Conservation (phyloP, 2,888 invertebrate species). For the Tricholauxania praeusta region DNA sequence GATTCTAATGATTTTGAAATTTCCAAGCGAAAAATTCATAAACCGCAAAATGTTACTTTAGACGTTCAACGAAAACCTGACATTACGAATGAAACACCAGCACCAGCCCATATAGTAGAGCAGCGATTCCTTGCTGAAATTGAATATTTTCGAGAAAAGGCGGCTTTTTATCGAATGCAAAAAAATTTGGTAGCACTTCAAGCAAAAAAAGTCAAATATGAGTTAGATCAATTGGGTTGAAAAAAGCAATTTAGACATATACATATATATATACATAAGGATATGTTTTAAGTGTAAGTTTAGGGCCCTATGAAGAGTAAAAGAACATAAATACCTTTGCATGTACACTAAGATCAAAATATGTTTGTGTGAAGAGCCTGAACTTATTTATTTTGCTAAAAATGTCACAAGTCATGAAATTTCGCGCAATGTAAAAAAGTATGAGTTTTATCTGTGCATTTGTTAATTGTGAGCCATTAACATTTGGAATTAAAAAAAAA, state of each 20-base stretch:
- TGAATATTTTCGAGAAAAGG: constrained; percentile 58
- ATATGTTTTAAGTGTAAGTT: too few relatives aligned
- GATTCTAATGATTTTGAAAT: background rate
- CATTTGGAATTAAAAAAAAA: too few relatives aligned
- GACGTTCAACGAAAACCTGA: constrained; percentile 23
- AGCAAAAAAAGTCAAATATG: constrained; percentile 52
- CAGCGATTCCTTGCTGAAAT: constrained; percentile 57
- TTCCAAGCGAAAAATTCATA: background rate
- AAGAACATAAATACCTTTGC: background rate
- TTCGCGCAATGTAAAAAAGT: too few relatives aligned
- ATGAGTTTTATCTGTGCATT: too few relatives aligned
- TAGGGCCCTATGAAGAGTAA: background rate
- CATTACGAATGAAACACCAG: background rate
- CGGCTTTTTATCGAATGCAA: constrained; percentile 58
- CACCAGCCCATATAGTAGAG: constrained; percentile 35
- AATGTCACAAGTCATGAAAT: too few relatives aligned
- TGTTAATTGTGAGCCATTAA: too few relatives aligned
- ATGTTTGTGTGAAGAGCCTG: too few relatives aligned
- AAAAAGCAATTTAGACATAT: background rate
- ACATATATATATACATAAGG: too few relatives aligned
- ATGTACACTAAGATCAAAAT: too few relatives aligned
- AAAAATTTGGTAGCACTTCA: constrained; percentile 57
- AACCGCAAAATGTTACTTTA: constrained; percentile 15
- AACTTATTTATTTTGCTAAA: too few relatives aligned
- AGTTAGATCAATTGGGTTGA: constrained; percentile 46